Conservation (phyloP, 2,797 vertebrate species). For the Perodicticus potto region DNA sequence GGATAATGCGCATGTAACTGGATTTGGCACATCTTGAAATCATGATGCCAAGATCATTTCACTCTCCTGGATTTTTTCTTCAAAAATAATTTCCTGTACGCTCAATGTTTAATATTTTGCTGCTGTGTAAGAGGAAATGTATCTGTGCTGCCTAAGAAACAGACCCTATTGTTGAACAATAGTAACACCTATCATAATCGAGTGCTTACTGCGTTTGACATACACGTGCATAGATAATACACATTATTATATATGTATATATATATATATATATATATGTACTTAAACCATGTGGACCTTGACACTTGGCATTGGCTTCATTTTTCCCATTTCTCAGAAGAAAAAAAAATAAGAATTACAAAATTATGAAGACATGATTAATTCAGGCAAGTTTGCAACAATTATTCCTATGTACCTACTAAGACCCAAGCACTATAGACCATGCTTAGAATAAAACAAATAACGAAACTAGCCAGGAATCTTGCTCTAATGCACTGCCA, state of each 20-base stretch:
- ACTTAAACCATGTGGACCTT: not conserved
- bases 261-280: too few relatives aligned
- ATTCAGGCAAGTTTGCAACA: not conserved
- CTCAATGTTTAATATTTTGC: slow-evolving; percentile 78
- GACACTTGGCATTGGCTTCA: not conserved
- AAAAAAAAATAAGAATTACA: slow-evolving; percentile 13
- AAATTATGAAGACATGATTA: not conserved
- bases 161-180: slow-evolving; percentile 42
- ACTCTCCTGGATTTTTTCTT: slow-evolving; percentile 63
- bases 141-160: slow-evolving; percentile 61
- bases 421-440: not conserved
- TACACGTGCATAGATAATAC: not conserved
- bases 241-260: not conserved
- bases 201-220: slow-evolving; percentile 31
- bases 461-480: not conserved
- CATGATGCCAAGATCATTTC: slow-evolving; percentile 46
- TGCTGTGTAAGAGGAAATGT: slow-evolving; percentile 59
- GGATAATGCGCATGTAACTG: slow-evolving; percentile 42
- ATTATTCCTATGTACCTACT: not conserved
- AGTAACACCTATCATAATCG: slow-evolving; percentile 47
- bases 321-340: slow-evolving; percentile 59
- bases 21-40: slow-evolving; percentile 69
- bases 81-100: slow-evolving; percentile 81
- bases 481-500: not conserved
- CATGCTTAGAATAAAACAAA: not conserved